Percentiles rank a stretch among this genome's conserved stretches.
Conservation (phyloP, 2,797 vertebrate genomes). For the Oryzias sinensis region DNA sequence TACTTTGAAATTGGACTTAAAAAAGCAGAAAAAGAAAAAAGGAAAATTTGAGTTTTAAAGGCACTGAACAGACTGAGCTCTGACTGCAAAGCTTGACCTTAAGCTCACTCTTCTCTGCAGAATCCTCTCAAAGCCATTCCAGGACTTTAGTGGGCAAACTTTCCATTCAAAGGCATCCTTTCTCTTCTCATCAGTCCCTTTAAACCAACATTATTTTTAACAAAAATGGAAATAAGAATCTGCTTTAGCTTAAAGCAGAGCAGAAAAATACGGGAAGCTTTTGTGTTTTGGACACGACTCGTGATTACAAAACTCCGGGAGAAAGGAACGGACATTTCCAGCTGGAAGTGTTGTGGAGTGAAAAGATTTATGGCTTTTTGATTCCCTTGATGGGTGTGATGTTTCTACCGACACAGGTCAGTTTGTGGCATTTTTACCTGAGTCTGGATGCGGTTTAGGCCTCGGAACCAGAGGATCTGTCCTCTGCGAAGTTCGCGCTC, state of each 20-base stretch:
- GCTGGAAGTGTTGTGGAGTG: conserved; percentile 68
- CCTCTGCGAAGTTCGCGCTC: conserved; percentile 95
- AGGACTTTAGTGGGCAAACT: conserved; percentile 16
- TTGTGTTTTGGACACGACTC: conserved; percentile 52
- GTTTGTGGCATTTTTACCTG: conserved; percentile 84
- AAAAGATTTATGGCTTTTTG: conserved; percentile 73
- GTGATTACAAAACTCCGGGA: conserved; percentile 49
- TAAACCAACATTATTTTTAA: conserved; percentile 38
- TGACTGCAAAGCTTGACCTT: conserved; percentile 28
- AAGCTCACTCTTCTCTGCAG: conserved; percentile 44
- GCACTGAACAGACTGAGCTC: conserved; percentile 59
- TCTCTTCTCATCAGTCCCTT: conserved; percentile 55
- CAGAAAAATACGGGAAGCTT: conserved; percentile 32
- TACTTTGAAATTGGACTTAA: conserved; percentile 62
- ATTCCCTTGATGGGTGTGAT: conserved; percentile 47
- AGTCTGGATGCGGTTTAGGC: conserved; percentile 98
- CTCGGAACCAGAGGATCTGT: conserved; percentile 99
- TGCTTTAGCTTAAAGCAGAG: conserved; percentile 65
- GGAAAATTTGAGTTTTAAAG: conserved; percentile 50
- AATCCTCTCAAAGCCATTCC: conserved; percentile 42
- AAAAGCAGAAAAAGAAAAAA: conserved; percentile 15
- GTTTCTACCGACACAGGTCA: not conserved
- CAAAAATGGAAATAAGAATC: conserved; percentile 45
- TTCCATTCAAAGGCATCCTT: conserved; percentile 22
- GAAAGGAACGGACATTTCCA: conserved; percentile 41